These are phyloP conservation scores for Drosophila seguyi DNA, from an alignment of 1,140 invertebrate species.

Conservation along the genomic window DNA sequence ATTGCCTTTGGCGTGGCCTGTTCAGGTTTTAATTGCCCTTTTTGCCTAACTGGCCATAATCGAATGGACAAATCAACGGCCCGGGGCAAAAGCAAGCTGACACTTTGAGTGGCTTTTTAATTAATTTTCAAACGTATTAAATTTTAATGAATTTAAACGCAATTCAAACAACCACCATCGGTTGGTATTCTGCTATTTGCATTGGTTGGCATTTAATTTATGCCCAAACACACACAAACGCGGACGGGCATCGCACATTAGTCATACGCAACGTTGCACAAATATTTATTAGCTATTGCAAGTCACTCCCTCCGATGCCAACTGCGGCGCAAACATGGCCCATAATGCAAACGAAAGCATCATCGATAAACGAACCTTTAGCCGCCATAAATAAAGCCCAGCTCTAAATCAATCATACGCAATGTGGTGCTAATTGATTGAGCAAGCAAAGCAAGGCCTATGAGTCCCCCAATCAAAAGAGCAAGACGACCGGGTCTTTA, in stretches of 20 bases:
- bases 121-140: conserved; percentile 61
- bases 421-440: conserved; percentile 60
- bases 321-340: conserved; percentile 11
- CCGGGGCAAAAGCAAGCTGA: conserved; percentile 13
- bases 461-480: conserved; percentile 3
- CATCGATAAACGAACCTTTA: conserved; percentile 54
- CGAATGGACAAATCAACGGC: conserved; percentile 47
- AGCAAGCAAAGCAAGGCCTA: conserved; percentile 37
- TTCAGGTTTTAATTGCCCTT: conserved; percentile 52
- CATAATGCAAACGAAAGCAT: conserved; percentile 22
- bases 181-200: conserved; percentile 35
- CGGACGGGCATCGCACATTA: conserved; percentile 28
- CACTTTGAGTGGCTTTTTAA: conserved; percentile 70
- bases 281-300: conserved; percentile 74
- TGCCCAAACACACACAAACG: conserved; percentile 41
- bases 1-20: conserved; percentile 32
- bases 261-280: conserved; percentile 72
- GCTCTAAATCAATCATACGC: conserved; percentile 76
- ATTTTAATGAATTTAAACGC: conserved; percentile 68
- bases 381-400: conserved; percentile 39
- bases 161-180: conserved; percentile 53
- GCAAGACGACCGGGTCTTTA: conserved; percentile 5
- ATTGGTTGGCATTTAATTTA: conserved; percentile 64
- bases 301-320: conserved; percentile 15
- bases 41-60: conserved; percentile 71